phyloP scores from a whole-genome alignment of 2,797 vertebrate species.

The Dicrostonyx torquatus region DNA sequence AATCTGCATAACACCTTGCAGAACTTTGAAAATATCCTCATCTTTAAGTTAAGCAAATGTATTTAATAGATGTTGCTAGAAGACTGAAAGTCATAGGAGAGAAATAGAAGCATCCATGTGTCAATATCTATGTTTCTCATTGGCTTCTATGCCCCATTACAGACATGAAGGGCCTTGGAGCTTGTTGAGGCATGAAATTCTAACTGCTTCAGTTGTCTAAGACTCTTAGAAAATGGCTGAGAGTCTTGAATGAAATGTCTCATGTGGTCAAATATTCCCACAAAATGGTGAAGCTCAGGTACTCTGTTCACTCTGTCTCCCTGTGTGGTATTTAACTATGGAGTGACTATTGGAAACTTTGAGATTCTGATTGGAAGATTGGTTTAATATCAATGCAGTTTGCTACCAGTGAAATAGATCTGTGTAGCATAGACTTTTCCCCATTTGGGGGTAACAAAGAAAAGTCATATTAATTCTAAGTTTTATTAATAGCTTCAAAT shows the following conservation, averaged over 20 bases:
- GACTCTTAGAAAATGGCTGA: neutral
- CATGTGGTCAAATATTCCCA: neutral
- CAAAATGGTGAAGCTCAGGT: neutral
- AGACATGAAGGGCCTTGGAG: neutral
- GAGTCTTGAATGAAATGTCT: neutral
- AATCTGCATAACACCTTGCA: neutral
- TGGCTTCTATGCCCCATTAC: neutral
- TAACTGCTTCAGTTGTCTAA: neutral
- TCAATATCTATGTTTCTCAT: neutral
- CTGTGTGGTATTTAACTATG: neutral
- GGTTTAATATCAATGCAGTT: constrained; percentile 10
- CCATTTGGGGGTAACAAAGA: neutral
- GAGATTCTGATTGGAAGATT: neutral
- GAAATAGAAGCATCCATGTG: neutral
- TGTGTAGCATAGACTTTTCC: neutral
- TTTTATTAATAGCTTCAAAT: neutral
- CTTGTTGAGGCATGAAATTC: neutral
- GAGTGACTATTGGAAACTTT: neutral
- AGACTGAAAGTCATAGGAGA: neutral
- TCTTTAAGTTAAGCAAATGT: neutral
- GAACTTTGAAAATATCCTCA: neutral
- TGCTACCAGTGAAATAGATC: neutral
- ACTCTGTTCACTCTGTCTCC: neutral
- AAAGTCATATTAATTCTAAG: neutral
- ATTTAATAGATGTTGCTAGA: neutral